phyloP scores from a whole-genome alignment of 2,113 vertebrate genomes.

The Miniopterus natalensis region DNA sequence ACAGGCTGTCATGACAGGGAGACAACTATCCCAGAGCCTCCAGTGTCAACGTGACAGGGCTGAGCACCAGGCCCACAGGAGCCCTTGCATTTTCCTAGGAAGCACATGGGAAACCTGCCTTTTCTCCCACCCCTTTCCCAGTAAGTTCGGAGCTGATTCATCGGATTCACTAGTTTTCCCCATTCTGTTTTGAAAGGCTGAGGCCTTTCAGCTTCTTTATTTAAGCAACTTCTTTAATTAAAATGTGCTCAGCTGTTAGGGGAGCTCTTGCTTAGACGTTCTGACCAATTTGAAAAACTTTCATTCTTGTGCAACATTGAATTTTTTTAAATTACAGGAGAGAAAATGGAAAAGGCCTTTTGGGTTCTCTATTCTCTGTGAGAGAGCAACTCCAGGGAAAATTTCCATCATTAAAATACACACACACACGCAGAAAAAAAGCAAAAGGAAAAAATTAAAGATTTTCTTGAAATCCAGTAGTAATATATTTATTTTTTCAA shows the following conservation, averaged over 20 bases:
- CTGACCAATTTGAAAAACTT: conserved; percentile 17
- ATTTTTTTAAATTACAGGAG: conserved; percentile 59
- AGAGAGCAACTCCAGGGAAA: conserved; percentile 52
- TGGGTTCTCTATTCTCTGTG: conserved; percentile 52
- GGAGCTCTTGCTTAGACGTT: conserved; percentile 41
- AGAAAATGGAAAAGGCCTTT: conserved; percentile 75
- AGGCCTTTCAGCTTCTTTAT: conserved; percentile 77
- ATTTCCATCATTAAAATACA: conserved; percentile 27
- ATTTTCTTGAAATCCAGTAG: conserved; percentile 49
- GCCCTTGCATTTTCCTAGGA: rapidly evolving
- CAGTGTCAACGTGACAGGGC: not conserved
- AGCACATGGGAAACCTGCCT: not conserved
- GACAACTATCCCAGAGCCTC: rapidly evolving
- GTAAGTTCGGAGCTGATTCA: not conserved
- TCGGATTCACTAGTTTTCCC: not conserved
- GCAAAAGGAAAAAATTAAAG: not conserved
- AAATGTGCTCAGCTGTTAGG: conserved; percentile 74
- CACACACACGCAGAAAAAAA: not conserved
- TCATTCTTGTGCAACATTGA: conserved; percentile 46
- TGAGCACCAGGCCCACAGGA: not conserved
- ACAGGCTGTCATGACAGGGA: not conserved
- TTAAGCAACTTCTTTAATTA: conserved; percentile 80
- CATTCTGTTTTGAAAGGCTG: conserved; percentile 70
- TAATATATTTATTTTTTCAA: conserved; percentile 48
- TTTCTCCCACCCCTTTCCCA: not conserved